Evolutionary conservation across 2,888 invertebrate genomes (phyloP), one percentile per base, ranked within the genome.

Genomic region (Pollenia amentaria): DNA sequence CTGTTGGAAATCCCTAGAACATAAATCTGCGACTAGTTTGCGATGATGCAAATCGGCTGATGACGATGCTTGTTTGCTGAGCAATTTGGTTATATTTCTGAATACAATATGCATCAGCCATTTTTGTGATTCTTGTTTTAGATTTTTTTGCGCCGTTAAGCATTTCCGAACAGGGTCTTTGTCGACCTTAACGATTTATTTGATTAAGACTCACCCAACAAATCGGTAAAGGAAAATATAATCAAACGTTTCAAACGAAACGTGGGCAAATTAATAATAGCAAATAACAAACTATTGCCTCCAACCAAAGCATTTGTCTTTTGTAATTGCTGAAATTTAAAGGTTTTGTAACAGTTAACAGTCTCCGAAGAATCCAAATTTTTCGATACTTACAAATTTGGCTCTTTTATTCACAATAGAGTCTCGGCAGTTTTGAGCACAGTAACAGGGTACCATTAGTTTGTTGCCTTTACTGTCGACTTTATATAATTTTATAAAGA

Each of bases 171-270:
- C n/a, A n/a, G n/a, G n/a, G n/a, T n/a, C n/a, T n/a, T n/a, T n/a
- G n/a, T n/a, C n/a, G 29, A 29, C 6, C 29, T 29, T 29, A 29
- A 29, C 6, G 3, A 29, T 0, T 29, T 29, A 6, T 29, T 29
- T 3, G 1, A 29, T 29, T 29, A 4, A 29, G 29, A 29, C 29
- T 29, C 87, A 93, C 93, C 93, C 70, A 93, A 84, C 0, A 93
- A 90, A 90, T 93, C 93, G 0, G 92, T 92, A 70, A 93, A 90
- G 1, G 93, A 92, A 83, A 92, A 93, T 76, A 93, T 91, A 1
- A 93, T 90, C 84, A 92, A 91, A 0, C 93, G 89, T 40, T 90
- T 91, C 8, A 91, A 91, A 16, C 93, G 91, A 72, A 75, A 86
- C 1, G 84, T 88, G 62, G 88, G 88, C 16, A 83, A 77, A 57